A percentile compares a stretch with the other conserved stretches of the same genome.
These are phyloP conservation scores for Babylonia areolata DNA, from an alignment of 1,140 invertebrate genomes.

Conservation along the genomic window DNA sequence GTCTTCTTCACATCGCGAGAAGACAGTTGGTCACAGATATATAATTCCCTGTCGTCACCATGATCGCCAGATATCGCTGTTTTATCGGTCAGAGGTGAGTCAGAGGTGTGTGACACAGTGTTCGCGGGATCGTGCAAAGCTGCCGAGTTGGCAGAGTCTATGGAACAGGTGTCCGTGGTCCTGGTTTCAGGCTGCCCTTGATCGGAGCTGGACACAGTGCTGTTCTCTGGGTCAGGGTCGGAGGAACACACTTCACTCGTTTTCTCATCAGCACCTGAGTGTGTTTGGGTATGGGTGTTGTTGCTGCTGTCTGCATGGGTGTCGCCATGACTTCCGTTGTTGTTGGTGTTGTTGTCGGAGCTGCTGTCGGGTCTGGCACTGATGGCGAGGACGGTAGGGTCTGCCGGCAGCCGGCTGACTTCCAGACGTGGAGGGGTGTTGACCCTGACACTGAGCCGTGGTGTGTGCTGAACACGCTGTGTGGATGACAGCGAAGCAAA, in stretches of 20 bases:
- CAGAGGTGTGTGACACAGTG: no score
- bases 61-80: background rate
- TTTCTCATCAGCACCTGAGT: no score
- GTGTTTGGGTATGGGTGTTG: no score
- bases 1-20: background rate
- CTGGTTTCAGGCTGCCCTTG: conserved; percentile 22
- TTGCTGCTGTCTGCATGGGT: conserved; percentile 45
- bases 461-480: no score
- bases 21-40: background rate
- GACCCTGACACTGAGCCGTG: no score
- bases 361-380: conserved; percentile 67
- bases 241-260: no score
- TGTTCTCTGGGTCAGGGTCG: conserved; percentile 27
- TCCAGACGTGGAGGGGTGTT: conserved; percentile 44
- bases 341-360: conserved; percentile 58
- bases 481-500: conserved; percentile 1
- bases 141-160: conserved; percentile 4
- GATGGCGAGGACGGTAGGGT: conserved; percentile 55
- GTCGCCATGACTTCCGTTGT: conserved; percentile 28
- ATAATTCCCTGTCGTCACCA: background rate
- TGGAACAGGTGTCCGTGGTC: conserved; percentile 1
- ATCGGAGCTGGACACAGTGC: background rate
- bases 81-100: no score
- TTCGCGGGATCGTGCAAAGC: background rate
- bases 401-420: conserved; percentile 51